phyloP scores from a whole-genome alignment of 2,797 vertebrate genomes.

The Xyrichtys novacula region DNA sequence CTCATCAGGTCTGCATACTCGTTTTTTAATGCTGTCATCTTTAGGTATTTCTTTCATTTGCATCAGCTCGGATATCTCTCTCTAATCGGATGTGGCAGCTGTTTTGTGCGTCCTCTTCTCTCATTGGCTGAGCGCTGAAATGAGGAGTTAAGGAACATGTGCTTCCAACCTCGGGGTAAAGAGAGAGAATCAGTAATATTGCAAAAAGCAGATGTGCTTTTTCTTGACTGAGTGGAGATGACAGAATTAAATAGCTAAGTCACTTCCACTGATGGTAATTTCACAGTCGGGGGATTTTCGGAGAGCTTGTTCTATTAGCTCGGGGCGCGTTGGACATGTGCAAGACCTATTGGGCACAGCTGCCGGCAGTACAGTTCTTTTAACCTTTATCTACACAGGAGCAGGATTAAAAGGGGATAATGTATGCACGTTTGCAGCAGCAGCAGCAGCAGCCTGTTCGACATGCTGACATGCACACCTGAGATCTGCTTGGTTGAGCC shows the following conservation, averaged over 20 bases:
- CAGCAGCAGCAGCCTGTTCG: background rate
- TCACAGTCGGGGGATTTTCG: constrained; percentile 56
- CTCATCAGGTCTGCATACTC: no score
- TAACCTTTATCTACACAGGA: constrained; percentile 41
- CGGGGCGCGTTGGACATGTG: constrained; percentile 40
- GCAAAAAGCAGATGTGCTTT: constrained; percentile 44
- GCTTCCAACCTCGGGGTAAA: background rate
- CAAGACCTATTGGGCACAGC: constrained; percentile 43
- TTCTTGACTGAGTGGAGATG: constrained; percentile 49
- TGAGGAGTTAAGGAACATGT: background rate
- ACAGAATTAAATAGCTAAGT: constrained; percentile 49
- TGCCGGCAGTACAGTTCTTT: constrained; percentile 29
- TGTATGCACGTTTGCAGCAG: background rate
- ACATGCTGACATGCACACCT: background rate
- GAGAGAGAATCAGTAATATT: background rate
- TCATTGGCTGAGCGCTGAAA: background rate
- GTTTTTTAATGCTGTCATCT: no score
- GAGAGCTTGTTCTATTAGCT: constrained; percentile 65
- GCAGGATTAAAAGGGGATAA: constrained; percentile 17
- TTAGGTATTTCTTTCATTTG: background rate
- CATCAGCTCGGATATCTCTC: background rate
- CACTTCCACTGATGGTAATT: constrained; percentile 61
- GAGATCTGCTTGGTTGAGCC: background rate
- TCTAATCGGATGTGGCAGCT: background rate
- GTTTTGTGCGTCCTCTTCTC: background rate